phyloP scores from a whole-genome alignment of 2,797 vertebrate species.

The Chaetodon trifasciatus region DNA sequence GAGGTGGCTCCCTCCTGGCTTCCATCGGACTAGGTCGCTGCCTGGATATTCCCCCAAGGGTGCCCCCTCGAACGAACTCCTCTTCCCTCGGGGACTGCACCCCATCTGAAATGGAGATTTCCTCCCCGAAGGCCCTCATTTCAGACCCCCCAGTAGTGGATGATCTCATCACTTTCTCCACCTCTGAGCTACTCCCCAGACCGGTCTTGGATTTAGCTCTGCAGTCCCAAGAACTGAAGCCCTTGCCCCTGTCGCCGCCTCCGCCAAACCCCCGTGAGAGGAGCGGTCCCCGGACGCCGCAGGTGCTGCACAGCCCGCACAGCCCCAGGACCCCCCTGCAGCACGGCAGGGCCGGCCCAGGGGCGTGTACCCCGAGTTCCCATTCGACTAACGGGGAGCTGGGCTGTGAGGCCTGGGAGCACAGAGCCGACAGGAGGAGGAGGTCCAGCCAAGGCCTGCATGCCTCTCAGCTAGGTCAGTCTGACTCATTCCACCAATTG shows the following conservation, averaged over 20 bases:
- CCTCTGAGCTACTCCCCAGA: conserved; percentile 70
- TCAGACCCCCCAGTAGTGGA: conserved; percentile 69
- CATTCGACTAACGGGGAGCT: conserved; percentile 68
- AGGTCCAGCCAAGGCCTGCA: conserved; percentile 79
- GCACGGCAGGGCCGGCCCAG: conserved; percentile 31
- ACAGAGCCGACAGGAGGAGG: conserved; percentile 75
- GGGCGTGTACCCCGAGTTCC: conserved; percentile 55
- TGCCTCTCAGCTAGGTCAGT: conserved; percentile 84
- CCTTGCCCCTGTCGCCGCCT: conserved; percentile 76
- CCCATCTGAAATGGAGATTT: conserved; percentile 68
- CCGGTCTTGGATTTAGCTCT: conserved; percentile 72
- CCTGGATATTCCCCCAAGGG: conserved; percentile 81
- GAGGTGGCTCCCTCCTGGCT: conserved; percentile 86
- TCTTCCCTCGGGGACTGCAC: conserved; percentile 67
- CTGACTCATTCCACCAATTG: neutral
- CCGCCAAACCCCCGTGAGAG: conserved; percentile 78
- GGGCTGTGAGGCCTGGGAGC: conserved; percentile 58
- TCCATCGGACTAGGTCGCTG: conserved; percentile 88
- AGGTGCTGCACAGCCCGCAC: conserved; percentile 57
- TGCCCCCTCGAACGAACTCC: conserved; percentile 82
- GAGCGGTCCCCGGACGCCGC: conserved; percentile 45
- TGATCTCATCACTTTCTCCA: conserved; percentile 82
- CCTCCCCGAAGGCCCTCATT: conserved; percentile 61
- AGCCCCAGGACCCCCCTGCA: conserved; percentile 54
- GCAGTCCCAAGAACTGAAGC: conserved; percentile 68